These are phyloP conservation scores for Chiloscyllium punctatum DNA, from an alignment of 2,797 vertebrate species.

Conservation along the genomic window DNA sequence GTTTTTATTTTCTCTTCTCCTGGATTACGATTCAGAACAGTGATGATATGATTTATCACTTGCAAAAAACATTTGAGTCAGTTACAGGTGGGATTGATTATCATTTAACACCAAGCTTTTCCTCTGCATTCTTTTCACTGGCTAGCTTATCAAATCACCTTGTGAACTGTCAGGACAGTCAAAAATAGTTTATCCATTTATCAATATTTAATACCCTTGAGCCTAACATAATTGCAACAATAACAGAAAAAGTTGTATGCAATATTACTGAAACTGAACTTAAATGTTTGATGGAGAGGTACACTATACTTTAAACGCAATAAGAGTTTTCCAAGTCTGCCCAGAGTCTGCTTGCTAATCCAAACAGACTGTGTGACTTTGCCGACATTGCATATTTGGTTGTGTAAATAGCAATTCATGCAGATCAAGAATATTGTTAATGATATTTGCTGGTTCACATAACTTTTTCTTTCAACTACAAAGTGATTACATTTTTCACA, in stretches of 20 bases:
- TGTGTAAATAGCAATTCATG: background rate
- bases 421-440: background rate
- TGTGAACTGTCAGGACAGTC: slow-evolving; percentile 75
- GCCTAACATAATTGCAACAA: slow-evolving; percentile 44
- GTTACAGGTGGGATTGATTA: slow-evolving; percentile 92
- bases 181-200: slow-evolving; percentile 71
- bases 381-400: background rate
- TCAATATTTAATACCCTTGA: slow-evolving; percentile 72
- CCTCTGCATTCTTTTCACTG: slow-evolving; percentile 90
- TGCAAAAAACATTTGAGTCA: slow-evolving; percentile 86
- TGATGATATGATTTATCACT: slow-evolving; percentile 96
- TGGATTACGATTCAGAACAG: slow-evolving; percentile 44
- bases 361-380: background rate
- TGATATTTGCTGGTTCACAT: background rate
- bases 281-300: slow-evolving; percentile 12
- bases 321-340: background rate
- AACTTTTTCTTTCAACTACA: background rate
- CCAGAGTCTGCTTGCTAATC: background rate
- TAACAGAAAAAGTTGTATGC: background rate
- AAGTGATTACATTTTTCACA: background rate
- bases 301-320: background rate
- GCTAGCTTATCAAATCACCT: slow-evolving; percentile 95
- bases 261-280: background rate
- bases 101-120: slow-evolving; percentile 92
- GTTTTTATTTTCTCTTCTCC: background rate